phyloP scores from a whole-genome alignment of 2,797 vertebrate genomes.

The Anisognathus igniventris region DNA sequence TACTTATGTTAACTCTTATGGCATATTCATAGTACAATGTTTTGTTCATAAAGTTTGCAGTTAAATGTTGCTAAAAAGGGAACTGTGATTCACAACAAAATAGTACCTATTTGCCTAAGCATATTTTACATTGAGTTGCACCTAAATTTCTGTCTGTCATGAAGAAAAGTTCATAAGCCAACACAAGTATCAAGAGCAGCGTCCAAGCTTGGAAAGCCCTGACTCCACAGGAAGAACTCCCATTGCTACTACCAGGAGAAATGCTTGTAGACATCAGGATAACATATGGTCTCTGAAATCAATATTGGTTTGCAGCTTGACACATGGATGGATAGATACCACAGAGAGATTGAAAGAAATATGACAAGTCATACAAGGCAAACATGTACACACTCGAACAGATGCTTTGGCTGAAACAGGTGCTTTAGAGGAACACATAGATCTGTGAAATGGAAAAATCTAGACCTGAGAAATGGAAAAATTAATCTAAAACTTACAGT shows the following conservation, averaged over 20 bases:
- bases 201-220: not conserved
- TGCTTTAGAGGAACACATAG: constrained; percentile 60
- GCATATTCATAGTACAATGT: not conserved
- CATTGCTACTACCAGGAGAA: not conserved
- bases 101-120: not conserved
- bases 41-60: not conserved
- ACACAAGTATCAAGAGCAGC: not conserved
- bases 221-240: not conserved
- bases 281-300: constrained; percentile 52
- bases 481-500: constrained; percentile 40
- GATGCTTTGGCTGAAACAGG: constrained; percentile 72
- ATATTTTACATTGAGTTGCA: not conserved
- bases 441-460: constrained; percentile 51
- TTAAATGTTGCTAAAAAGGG: not conserved
- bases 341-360: constrained; percentile 45
- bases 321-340: constrained; percentile 26
- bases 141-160: not conserved
- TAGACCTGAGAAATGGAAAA: constrained; percentile 46
- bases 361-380: constrained; percentile 4
- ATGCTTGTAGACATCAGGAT: constrained; percentile 11
- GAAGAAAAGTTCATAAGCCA: not conserved
- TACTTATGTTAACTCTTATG: not conserved
- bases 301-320: constrained; percentile 40
- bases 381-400: constrained; percentile 34
- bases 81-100: not conserved